Evolutionary conservation across 1,140 invertebrate genomes (phyloP).

Genomic region (Drosophila grimshawi): DNA sequence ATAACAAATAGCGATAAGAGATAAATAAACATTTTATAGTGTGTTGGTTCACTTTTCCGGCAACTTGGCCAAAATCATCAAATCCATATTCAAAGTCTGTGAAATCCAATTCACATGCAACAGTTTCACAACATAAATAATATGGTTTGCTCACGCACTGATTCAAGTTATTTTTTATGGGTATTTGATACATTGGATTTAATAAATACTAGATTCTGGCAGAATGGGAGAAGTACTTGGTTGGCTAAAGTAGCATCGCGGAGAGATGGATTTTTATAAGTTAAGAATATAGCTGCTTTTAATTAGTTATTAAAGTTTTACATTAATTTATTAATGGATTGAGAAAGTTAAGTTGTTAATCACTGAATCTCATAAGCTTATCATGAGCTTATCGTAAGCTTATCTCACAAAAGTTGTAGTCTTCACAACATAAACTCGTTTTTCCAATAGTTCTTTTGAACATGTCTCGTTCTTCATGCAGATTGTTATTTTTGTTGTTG

Average conservation of each 20-base stretch:
- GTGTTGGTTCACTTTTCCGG: conserved; percentile 5
- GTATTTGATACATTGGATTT: neutral
- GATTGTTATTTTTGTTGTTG: conserved; percentile 3
- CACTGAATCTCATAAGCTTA: too few species aligned
- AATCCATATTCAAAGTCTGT: conserved; percentile 27
- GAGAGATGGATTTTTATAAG: too few species aligned
- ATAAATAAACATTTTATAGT: conserved; percentile 52
- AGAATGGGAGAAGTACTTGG: too few species aligned
- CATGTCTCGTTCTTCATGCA: neutral
- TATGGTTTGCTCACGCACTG: neutral
- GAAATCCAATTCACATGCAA: conserved; percentile 24
- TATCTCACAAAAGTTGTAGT: neutral
- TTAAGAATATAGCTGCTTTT: too few species aligned
- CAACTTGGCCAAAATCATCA: conserved; percentile 15
- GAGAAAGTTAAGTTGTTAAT: too few species aligned
- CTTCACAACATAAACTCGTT: neutral
- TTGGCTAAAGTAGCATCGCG: too few species aligned
- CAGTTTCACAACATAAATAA: conserved; percentile 24
- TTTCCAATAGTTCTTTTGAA: conserved; percentile 2
- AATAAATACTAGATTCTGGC: neutral
- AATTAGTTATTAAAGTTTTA: neutral
- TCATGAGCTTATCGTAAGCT: too few species aligned
- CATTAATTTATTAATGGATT: too few species aligned
- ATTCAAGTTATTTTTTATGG: neutral
- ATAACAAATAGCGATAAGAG: conserved; percentile 40